phyloP scores from a whole-genome alignment of 2,888 invertebrate genomes.

The Drosophila neotestacea region DNA sequence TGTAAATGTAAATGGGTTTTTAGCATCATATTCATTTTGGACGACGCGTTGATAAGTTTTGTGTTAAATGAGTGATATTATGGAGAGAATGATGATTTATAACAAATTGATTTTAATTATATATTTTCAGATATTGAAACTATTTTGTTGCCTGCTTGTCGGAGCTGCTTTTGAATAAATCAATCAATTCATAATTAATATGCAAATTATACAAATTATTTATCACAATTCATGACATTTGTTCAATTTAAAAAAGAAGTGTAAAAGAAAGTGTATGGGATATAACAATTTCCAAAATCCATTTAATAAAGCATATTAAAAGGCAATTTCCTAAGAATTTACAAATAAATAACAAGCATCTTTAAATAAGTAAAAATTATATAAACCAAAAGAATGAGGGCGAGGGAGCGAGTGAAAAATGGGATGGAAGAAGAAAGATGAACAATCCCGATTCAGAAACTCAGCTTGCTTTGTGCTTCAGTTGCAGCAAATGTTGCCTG shows the following conservation, averaged over 20 bases:
- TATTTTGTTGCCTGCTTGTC: conserved; percentile 16
- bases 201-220: conserved; percentile 49
- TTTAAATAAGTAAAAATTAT: conserved; percentile 51
- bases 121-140: conserved; percentile 7
- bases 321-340: conserved; percentile 42
- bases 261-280: conserved; percentile 1
- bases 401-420: conserved; percentile 2
- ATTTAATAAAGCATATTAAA: conserved; percentile 3
- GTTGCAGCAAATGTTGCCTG: conserved; percentile 66
- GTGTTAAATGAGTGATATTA: neutral
- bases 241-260: conserved; percentile 4
- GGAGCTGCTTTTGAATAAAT: conserved; percentile 12
- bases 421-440: neutral
- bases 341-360: conserved; percentile 72
- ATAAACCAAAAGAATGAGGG: conserved; percentile 13
- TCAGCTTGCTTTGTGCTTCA: conserved; percentile 12
- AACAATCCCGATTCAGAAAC: conserved; percentile 17
- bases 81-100: neutral
- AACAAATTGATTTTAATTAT: conserved; percentile 2
- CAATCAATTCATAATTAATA: conserved; percentile 29
- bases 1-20: conserved; percentile 49
- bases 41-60: conserved; percentile 63
- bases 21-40: conserved; percentile 65
- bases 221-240: conserved; percentile 58
- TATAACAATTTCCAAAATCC: conserved; percentile 16